Conservation (phyloP, 2,113 vertebrate species). For the Plecotus auritus region DNA sequence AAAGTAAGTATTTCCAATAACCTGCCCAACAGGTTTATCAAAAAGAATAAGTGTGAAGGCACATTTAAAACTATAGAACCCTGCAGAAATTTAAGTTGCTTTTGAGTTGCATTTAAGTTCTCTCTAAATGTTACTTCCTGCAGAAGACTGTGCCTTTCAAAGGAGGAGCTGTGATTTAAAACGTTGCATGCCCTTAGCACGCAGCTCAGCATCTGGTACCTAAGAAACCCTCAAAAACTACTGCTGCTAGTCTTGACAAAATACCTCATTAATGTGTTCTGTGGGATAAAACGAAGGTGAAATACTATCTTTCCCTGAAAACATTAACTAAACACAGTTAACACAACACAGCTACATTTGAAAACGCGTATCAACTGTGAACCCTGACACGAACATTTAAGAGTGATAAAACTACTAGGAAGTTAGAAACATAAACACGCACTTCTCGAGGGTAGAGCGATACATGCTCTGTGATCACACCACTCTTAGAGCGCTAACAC, state of each 20-base stretch:
- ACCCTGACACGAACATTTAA: not conserved
- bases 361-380: not conserved
- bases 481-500: not conserved
- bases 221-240: not conserved
- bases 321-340: constrained; percentile 28
- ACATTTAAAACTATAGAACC: not conserved
- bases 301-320: constrained; percentile 17
- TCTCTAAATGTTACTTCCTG: not conserved
- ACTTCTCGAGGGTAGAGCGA: not conserved
- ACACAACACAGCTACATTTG: not conserved
- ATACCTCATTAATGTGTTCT: not conserved
- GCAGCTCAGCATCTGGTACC: not conserved
- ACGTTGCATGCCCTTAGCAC: not conserved
- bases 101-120: not conserved
- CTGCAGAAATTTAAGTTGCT: not conserved
- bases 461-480: not conserved
- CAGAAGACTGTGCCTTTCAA: not conserved
- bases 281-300: not conserved
- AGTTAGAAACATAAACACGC: not conserved
- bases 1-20: not conserved
- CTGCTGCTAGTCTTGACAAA: not conserved
- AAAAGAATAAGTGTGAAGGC: not conserved
- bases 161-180: not conserved
- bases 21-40: not conserved
- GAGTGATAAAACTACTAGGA: not conserved